These are phyloP conservation scores for Pyrrhia umbra DNA, from an alignment of 2,888 invertebrate species.

Conservation along the genomic window DNA sequence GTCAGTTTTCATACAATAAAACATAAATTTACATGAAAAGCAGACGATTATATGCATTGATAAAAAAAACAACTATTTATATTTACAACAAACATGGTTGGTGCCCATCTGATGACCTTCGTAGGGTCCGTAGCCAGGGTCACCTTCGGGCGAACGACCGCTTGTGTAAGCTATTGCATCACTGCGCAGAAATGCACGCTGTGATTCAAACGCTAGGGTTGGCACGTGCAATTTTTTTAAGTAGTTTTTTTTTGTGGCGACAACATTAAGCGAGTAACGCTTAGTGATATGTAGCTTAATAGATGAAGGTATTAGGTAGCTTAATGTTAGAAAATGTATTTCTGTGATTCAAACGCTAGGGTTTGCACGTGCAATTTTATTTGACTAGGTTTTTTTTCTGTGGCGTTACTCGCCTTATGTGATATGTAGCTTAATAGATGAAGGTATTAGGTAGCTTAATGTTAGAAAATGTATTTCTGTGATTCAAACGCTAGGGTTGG, in stretches of 20 bases:
- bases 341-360: too few species aligned
- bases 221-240: background rate
- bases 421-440: too few species aligned
- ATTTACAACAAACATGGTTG: constrained; percentile 23
- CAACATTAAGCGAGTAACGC: too few species aligned
- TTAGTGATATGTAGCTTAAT: too few species aligned
- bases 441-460: too few species aligned
- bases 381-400: too few species aligned
- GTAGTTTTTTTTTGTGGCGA: background rate
- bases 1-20: constrained; percentile 11
- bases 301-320: too few species aligned
- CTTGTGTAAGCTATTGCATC: constrained; percentile 82
- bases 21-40: constrained; percentile 18
- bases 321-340: too few species aligned
- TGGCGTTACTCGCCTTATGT: too few species aligned
- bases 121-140: constrained; percentile 68
- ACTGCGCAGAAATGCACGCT: constrained; percentile 75
- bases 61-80: constrained; percentile 40
- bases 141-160: constrained; percentile 72
- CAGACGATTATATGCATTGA: background rate
- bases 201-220: constrained; percentile 60
- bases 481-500: too few species aligned
- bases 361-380: too few species aligned
- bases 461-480: too few species aligned
- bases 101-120: constrained; percentile 63